These are phyloP conservation scores for Coturnix japonica DNA, from an alignment of 2,113 vertebrate species.

Conservation along the genomic window DNA sequence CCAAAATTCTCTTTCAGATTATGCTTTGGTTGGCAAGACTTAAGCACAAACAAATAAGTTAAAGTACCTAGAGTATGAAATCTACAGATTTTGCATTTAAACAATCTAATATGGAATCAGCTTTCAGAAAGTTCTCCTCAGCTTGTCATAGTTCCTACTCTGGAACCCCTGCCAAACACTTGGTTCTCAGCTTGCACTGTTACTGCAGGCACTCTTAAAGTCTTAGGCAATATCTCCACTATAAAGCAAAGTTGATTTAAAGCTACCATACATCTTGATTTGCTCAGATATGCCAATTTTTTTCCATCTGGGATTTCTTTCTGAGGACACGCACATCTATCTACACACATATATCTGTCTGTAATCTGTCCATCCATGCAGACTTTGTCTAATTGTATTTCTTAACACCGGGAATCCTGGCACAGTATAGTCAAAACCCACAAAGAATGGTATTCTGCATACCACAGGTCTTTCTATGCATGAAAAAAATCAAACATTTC, in stretches of 20 bases:
- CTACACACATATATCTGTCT: neutral
- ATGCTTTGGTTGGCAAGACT: neutral
- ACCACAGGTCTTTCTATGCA: neutral
- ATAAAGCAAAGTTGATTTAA: neutral
- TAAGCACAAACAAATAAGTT: slow-evolving; percentile 28
- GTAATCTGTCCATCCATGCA: neutral
- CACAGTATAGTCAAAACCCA: neutral
- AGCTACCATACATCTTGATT: neutral
- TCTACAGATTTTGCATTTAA: slow-evolving; percentile 16
- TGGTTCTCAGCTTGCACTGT: neutral
- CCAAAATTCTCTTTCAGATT: neutral
- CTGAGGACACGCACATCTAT: neutral
- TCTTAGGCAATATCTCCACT: neutral
- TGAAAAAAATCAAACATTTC: neutral
- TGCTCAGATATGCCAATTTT: neutral
- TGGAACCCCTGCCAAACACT: neutral
- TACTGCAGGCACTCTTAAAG: neutral
- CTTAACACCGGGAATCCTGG: neutral
- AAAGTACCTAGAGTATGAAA: neutral
- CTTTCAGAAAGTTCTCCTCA: neutral
- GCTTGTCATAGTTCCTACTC: neutral
- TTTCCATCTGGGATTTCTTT: neutral
- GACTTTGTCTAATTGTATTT: neutral
- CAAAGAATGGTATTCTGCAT: neutral
- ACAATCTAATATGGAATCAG: neutral